Conservation (phyloP, 1,140 invertebrate species). For the Cylas formicarius region DNA sequence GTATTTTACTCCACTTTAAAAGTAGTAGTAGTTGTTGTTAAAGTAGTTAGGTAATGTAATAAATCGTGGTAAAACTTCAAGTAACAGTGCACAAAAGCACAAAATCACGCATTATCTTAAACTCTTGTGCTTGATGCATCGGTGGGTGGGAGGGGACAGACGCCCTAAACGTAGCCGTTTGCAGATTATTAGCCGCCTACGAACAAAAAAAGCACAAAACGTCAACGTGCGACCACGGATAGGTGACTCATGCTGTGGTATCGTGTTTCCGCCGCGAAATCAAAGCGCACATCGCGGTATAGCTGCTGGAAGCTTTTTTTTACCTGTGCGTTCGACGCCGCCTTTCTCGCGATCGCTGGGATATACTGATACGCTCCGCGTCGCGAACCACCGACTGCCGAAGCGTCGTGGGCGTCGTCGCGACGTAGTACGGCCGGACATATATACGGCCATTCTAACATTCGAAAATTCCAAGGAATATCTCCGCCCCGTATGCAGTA, state of each 20-base stretch:
- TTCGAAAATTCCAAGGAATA: too few relatives aligned
- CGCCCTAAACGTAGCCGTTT: slow-evolving; percentile 8
- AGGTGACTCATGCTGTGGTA: slow-evolving; percentile 17
- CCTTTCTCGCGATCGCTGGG: slow-evolving; percentile 35
- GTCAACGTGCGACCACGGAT: slow-evolving; percentile 8
- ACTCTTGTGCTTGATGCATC: too few relatives aligned
- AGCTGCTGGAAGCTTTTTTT: slow-evolving; percentile 13
- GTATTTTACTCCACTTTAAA: too few relatives aligned
- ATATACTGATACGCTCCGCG: slow-evolving; percentile 25
- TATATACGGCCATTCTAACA: too few relatives aligned
- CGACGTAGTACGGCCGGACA: slow-evolving; percentile 3
- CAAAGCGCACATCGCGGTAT: slow-evolving; percentile 6
- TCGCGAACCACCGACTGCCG: slow-evolving; percentile 8
- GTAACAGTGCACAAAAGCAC: too few relatives aligned
- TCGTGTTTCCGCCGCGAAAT: slow-evolving; percentile 5
- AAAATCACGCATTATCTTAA: too few relatives aligned
- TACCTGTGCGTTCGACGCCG: slow-evolving; percentile 34
- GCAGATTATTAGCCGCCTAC: slow-evolving; percentile 11
- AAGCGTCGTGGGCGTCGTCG: slow-evolving; percentile 19
- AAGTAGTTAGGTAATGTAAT: too few relatives aligned
- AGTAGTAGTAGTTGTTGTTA: too few relatives aligned
- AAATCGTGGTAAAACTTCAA: too few relatives aligned
- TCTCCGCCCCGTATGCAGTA: too few relatives aligned
- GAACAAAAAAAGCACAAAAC: background rate
- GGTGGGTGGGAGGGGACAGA: too few relatives aligned